Base-by-base conservation (phyloP, 2,888 invertebrate genomes). In the Yponomeuta sedellus region DNA sequence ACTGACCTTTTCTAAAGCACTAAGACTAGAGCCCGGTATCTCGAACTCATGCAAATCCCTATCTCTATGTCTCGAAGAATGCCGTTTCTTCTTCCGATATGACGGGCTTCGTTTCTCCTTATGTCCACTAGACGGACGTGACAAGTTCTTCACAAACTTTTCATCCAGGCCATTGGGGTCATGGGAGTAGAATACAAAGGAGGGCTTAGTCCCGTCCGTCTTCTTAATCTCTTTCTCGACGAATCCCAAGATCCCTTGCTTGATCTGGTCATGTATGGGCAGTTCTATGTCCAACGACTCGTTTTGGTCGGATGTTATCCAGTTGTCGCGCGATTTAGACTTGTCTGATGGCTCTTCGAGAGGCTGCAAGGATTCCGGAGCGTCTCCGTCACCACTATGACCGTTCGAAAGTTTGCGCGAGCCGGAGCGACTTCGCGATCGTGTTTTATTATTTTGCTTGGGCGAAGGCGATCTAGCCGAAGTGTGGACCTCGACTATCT, bases 191-290 rank as follows among this genome's bases (percentile, higher is more conserved):
- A 92, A 91, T 0, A 92, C 88, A 72, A 91, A 86, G 1, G 90
- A 87, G 0, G 91, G 87, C 72, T 85, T 89, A 19, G 67, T 69
- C 6, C 69, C 65, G 62, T 92, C 91, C 0, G 90, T 82, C 69
- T 92, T 92, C 68, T 92, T 91, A 39, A 92, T 84, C 79, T 92
- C 92, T 69, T 92, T 87, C 71, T 91, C 92, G 22, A 92, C 91
- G 74, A 91, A 92, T 10, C 91, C 92, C 68, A 92, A 71, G 59
- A 92, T 92, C 64, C 88, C 92, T 78, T 88, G 88, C 73, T 92
- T 92, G 64, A 92, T 85, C 77, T 92, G 91, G 67, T 91, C 91
- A 71, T 93, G 93, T 57, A 93, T 93, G 62, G 93, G 93, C 28
- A 92, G 75, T 73, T 93, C 93, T 1, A 88, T 87, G 70, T 93